Evolutionary conservation across 2,797 vertebrate species (phyloP).

Genomic region (Microchirus variegatus): DNA sequence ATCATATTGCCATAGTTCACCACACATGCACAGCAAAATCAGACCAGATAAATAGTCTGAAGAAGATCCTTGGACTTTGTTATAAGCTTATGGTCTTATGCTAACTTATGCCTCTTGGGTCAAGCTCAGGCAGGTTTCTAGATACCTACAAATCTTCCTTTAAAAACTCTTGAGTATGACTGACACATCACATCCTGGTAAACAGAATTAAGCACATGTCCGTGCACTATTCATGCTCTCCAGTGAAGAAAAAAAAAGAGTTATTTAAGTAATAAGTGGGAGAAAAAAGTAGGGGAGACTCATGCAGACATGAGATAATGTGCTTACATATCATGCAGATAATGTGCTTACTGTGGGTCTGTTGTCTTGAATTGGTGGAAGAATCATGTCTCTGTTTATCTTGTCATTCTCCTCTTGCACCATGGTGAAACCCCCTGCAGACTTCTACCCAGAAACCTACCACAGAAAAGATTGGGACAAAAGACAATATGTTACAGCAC

Average conservation of each 20-base stretch:
- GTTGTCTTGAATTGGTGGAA: constrained; percentile 47
- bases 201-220: constrained; percentile 40
- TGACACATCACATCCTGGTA: constrained; percentile 31
- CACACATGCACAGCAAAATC: no score
- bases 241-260: constrained; percentile 52
- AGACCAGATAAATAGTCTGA: no score
- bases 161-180: constrained; percentile 30
- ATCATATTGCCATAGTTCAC: no score
- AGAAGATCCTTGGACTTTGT: no score
- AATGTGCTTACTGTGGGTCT: constrained; percentile 66
- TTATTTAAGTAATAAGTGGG: constrained; percentile 32
- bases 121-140: background rate
- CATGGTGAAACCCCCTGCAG: constrained; percentile 56
- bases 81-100: no score
- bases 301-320: constrained; percentile 25
- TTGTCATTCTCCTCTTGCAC: constrained; percentile 45
- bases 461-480: constrained; percentile 18
- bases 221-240: constrained; percentile 23
- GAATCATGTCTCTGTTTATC: constrained; percentile 44
- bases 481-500: background rate
- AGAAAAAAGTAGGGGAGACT: constrained; percentile 42
- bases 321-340: constrained; percentile 64
- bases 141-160: constrained; percentile 22
- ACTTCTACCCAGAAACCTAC: constrained; percentile 36
- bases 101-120: background rate